Percentiles rank a stretch among this genome's conserved stretches.
These are phyloP conservation scores for Charaxes varanes DNA, from an alignment of 1,140 invertebrate genomes.

Conservation along the genomic window DNA sequence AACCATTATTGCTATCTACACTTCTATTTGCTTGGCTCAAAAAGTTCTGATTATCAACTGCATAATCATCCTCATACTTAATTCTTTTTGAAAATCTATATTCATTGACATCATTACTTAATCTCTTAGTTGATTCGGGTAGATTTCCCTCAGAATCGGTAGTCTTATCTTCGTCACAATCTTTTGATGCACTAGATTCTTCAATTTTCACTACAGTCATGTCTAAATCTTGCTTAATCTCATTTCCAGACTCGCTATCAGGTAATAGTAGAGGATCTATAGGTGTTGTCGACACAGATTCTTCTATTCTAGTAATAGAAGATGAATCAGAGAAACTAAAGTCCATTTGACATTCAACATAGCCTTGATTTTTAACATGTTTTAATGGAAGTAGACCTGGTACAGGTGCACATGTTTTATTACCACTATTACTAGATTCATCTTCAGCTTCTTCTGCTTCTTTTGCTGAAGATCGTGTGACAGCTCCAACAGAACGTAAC, in stretches of 20 bases:
- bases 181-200: constrained; percentile 49
- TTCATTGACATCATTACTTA: constrained; percentile 52
- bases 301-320: constrained; percentile 47
- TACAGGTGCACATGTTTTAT: constrained; percentile 54
- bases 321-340: constrained; percentile 65
- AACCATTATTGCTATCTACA: constrained; percentile 36
- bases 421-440: constrained; percentile 30
- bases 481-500: constrained; percentile 77
- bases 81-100: constrained; percentile 46
- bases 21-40: constrained; percentile 32
- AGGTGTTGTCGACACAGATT: constrained; percentile 52
- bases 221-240: constrained; percentile 58
- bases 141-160: constrained; percentile 38
- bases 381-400: constrained; percentile 66
- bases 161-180: constrained; percentile 49
- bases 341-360: constrained; percentile 59
- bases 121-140: constrained; percentile 42
- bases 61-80: constrained; percentile 54
- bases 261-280: constrained; percentile 65
- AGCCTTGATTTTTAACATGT: constrained; percentile 51
- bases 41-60: constrained; percentile 43
- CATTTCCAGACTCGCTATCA: constrained; percentile 50
- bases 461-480: constrained; percentile 76
- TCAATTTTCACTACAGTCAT: constrained; percentile 62
- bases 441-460: constrained; percentile 49